Percentiles rank a stretch among this genome's conserved stretches.
These are phyloP conservation scores for Dione vanillae DNA, from an alignment of 2,888 invertebrate genomes.

Conservation along the genomic window DNA sequence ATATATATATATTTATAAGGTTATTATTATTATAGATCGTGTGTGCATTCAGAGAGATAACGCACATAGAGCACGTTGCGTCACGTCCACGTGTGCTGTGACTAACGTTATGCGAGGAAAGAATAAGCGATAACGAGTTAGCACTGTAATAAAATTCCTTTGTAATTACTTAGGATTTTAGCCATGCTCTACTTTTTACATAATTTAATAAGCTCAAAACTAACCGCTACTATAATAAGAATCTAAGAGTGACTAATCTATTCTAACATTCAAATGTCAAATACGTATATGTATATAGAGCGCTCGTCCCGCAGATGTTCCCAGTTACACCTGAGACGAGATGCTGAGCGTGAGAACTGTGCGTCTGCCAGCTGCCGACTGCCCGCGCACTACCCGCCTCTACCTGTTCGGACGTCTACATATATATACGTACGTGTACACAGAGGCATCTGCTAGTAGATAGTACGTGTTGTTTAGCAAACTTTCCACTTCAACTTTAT, in stretches of 20 bases:
- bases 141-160: neutral
- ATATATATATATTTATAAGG: neutral
- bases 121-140: neutral
- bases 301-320: conserved; percentile 21
- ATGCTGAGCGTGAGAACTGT: conserved; percentile 35
- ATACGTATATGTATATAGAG: neutral
- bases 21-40: conserved; percentile 3
- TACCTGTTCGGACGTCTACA: conserved; percentile 10
- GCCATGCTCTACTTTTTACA: neutral
- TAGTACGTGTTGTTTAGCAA: too few species aligned
- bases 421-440: too few species aligned
- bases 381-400: conserved; percentile 7
- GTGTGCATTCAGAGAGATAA: neutral
- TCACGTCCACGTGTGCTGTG: conserved; percentile 12
- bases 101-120: conserved; percentile 1
- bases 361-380: conserved; percentile 32
- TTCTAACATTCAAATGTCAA: neutral
- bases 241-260: neutral
- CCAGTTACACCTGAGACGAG: conserved; percentile 14
- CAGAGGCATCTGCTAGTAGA: too few species aligned
- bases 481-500: conserved; percentile 23
- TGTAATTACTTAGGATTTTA: neutral
- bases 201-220: neutral
- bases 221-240: neutral
- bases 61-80: conserved; percentile 16